phyloP scores from a whole-genome alignment of 2,113 vertebrate genomes.

The Malurus melanocephalus region DNA sequence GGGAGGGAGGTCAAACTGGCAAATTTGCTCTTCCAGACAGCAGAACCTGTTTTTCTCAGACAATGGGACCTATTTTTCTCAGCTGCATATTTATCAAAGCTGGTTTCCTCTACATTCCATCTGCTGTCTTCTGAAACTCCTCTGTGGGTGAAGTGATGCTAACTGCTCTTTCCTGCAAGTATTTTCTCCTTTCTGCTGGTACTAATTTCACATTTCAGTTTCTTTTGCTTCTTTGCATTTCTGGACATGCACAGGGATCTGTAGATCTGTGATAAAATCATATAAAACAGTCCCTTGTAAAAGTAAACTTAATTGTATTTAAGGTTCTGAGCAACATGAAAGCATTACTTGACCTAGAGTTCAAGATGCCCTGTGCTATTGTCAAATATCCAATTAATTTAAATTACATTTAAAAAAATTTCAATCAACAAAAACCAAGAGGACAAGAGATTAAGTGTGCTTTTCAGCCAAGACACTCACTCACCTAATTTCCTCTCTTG shows the following conservation, averaged over 20 bases:
- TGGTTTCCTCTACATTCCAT: not conserved
- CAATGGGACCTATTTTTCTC: not conserved
- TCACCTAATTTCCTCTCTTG: not conserved
- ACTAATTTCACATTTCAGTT: not conserved
- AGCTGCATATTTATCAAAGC: not conserved
- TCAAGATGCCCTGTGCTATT: not conserved
- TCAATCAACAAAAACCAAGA: not conserved
- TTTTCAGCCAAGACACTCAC: conserved; percentile 9
- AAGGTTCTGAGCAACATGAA: not conserved
- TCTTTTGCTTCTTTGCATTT: not conserved
- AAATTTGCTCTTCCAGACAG: not conserved
- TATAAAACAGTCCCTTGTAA: not conserved
- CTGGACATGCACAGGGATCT: not conserved
- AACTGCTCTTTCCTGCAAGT: not conserved
- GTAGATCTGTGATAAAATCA: not conserved
- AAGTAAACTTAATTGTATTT: not conserved
- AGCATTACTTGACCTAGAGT: not conserved
- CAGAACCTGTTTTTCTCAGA: not conserved
- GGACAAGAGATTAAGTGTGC: not conserved
- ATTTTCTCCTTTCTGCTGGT: not conserved
- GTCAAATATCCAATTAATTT: conserved; percentile 18
- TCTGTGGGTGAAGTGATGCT: not conserved
- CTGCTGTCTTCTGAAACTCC: not conserved
- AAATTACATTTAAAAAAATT: not conserved
- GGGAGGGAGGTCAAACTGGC: not conserved